These are phyloP conservation scores for Eumerus sabulonum DNA, from an alignment of 2,888 invertebrate genomes.

Conservation along the genomic window DNA sequence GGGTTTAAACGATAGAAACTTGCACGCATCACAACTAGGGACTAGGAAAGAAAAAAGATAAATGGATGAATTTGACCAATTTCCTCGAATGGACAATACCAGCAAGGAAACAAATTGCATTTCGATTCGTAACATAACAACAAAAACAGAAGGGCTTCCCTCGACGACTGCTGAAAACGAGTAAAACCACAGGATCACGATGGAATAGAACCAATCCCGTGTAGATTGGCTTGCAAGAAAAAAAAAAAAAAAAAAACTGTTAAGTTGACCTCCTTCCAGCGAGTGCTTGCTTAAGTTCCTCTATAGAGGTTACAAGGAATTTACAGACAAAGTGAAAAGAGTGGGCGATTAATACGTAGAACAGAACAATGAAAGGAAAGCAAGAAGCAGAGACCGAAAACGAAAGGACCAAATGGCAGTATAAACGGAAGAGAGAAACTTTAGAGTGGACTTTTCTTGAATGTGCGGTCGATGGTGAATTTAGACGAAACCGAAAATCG, in stretches of 20 bases:
- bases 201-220: conserved; percentile 5
- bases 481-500: conserved; percentile 41
- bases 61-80: conserved; percentile 57
- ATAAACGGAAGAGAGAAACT: conserved; percentile 8
- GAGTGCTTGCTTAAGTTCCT: conserved; percentile 6
- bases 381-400: background rate
- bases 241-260: conserved; percentile 9
- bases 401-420: background rate
- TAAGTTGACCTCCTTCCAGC: conserved; percentile 28
- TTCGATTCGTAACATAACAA: conserved; percentile 7
- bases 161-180: background rate
- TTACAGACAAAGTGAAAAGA: conserved; percentile 9
- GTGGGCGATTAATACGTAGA: conserved; percentile 33
- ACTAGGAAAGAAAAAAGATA: background rate
- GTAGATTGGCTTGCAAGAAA: conserved; percentile 2
- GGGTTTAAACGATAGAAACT: too few relatives aligned
- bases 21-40: too few relatives aligned
- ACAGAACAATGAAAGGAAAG: conserved; percentile 15
- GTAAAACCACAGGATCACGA: background rate
- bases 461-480: conserved; percentile 4
- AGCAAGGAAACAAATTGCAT: conserved; percentile 31
- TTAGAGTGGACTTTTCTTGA: conserved; percentile 38
- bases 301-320: conserved; percentile 19
- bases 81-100: conserved; percentile 30
- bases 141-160: background rate